Evolutionary conservation across 2,797 vertebrate genomes (phyloP).

Genomic region (Ctenosaura bakeri): DNA sequence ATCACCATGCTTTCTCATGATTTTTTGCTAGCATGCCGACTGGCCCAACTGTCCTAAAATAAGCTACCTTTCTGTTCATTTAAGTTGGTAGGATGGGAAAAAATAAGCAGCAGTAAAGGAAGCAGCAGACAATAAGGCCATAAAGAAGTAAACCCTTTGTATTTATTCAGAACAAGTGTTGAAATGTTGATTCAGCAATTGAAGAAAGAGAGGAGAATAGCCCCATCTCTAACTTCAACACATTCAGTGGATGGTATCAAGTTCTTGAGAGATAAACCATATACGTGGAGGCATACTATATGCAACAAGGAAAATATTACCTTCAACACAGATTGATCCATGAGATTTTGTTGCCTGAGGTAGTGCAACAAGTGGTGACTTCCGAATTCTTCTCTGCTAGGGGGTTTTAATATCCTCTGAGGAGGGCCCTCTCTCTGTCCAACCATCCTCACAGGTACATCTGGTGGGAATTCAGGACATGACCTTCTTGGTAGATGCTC

Average conservation of each 20-base stretch:
- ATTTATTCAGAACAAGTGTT: neutral
- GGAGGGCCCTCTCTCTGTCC: too few relatives aligned
- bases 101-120: neutral
- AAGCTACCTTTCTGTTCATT: neutral
- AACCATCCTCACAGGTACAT: too few relatives aligned
- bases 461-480: too few relatives aligned
- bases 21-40: neutral
- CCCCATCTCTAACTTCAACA: neutral
- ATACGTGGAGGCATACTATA: neutral
- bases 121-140: neutral
- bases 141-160: neutral
- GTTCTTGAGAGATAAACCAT: neutral
- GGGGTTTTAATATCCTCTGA: too few relatives aligned
- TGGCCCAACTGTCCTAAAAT: neutral
- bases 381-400: too few relatives aligned
- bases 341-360: too few relatives aligned
- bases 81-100: neutral
- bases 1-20: neutral
- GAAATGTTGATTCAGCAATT: neutral
- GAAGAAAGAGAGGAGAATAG: neutral
- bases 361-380: too few relatives aligned
- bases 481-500: too few relatives aligned
- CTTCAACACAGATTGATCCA: neutral
- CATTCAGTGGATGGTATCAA: neutral
- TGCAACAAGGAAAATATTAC: neutral